Evolutionary conservation across 2,888 invertebrate genomes (phyloP), one percentile per base, ranked within the genome.

Genomic region (Habroteleia sp.): DNA sequence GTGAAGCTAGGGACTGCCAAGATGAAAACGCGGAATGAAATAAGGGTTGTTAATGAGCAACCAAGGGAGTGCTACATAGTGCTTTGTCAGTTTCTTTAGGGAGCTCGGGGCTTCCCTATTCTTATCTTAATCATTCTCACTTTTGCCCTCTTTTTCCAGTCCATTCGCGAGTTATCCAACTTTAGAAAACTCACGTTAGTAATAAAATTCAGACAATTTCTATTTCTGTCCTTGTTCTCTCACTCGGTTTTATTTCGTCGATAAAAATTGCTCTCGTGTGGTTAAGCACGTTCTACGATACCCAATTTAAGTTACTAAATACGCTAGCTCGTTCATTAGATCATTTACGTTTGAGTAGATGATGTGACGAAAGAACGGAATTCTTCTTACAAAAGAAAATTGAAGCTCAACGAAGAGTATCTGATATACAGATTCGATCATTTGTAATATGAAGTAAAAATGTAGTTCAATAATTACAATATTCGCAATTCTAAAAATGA

Each of bases 21-120:
- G 35, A 54, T 52, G 41, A 39, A 62, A 66, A 56, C 69, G 71
- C 77, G 79, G 82, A 82, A 84, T 83, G 83, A 84, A 85, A 84
- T 84, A 83, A 84, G 82, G 83, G 80, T 82, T 81, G 82, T 84
- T 85, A 84, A 84, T 84, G 83, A 84, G 83, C 74, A 76, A 77
- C 78, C 77, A 65, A 65, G 80, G 78, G 77, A 80, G 76, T 74
- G 73, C 74, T 63, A 71, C 63, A 39, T 74, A 77, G 74, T 72
- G 78, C 74, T 80, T 80, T 76, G 69, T 78, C 69, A 77, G 78
- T 76, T 79, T 79, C 80, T 79, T 48, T 27, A 42, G 81, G 79
- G 81, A 80, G 77, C 74, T 63, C 76, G 62, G 71, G 79, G 78
- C 80, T 83, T 79, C 77, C 76, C 79, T 78, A 60, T 52, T 73